Conservation (phyloP, 2,797 vertebrate species). For the Aeoliscus strigatus region DNA sequence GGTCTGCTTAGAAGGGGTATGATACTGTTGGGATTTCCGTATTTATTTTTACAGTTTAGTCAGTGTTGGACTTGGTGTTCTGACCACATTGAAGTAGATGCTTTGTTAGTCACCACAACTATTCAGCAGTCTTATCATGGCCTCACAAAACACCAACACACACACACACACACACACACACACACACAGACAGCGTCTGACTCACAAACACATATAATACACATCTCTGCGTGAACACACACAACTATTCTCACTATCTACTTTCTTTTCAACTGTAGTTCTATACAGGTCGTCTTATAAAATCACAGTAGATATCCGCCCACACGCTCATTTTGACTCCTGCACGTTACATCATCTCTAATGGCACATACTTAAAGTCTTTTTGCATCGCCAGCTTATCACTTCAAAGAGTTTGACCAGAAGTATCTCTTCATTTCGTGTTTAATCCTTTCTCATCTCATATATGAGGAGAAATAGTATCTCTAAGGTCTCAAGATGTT, state of each 20-base stretch:
- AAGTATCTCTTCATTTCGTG: constrained; percentile 13
- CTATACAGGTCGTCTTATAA: constrained; percentile 46
- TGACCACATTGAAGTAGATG: constrained; percentile 29
- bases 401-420: constrained; percentile 35
- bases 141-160: constrained; percentile 45
- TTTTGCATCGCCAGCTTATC: constrained; percentile 30
- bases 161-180: constrained; percentile 20
- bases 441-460: constrained; percentile 1
- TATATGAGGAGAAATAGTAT: background rate
- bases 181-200: no score
- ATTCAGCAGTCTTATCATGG: constrained; percentile 36
- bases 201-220: constrained; percentile 43
- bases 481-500: constrained; percentile 6
- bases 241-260: constrained; percentile 20
- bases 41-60: constrained; percentile 31
- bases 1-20: constrained; percentile 9
- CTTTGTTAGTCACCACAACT: constrained; percentile 48
- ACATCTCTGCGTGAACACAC: constrained; percentile 17
- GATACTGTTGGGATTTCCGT: constrained; percentile 13
- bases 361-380: constrained; percentile 37
- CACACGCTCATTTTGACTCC: constrained; percentile 54
- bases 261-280: constrained; percentile 36
- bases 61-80: constrained; percentile 26
- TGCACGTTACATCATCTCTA: constrained; percentile 64
- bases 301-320: constrained; percentile 57